Percentiles rank a stretch among this genome's conserved stretches.
These are phyloP conservation scores for Oscheius myriophilus DNA, from an alignment of 2,888 invertebrate species.

Conservation along the genomic window DNA sequence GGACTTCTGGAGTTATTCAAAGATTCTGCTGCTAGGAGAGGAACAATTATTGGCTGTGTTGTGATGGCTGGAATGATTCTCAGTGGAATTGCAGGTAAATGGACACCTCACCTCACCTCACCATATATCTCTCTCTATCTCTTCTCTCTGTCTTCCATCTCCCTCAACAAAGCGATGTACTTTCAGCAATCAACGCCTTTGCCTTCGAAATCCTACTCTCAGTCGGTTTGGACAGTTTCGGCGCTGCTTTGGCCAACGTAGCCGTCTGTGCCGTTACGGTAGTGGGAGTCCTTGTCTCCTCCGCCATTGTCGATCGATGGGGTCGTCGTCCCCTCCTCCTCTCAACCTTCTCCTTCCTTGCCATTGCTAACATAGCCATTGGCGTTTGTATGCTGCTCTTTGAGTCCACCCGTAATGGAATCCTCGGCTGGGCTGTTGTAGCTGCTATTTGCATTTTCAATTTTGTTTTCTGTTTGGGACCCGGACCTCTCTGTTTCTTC, in stretches of 20 bases:
- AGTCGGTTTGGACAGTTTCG: conserved; percentile 28
- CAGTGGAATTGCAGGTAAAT: conserved; percentile 31
- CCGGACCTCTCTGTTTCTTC: conserved; percentile 40
- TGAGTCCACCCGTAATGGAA: conserved; percentile 14
- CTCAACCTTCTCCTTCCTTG: conserved; percentile 28
- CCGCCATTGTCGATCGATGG: conserved; percentile 31
- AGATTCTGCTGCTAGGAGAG: conserved; percentile 28
- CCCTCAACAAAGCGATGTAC: not conserved
- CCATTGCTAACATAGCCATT: conserved; percentile 45
- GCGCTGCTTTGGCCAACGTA: conserved; percentile 36
- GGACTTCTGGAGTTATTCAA: conserved; percentile 13
- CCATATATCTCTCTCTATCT: not conserved
- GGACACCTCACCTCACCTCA: not conserved
- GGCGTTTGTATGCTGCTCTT: conserved; percentile 46
- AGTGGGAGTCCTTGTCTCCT: conserved; percentile 32
- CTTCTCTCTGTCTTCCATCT: not conserved
- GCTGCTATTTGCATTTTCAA: conserved; percentile 37
- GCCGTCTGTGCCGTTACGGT: conserved; percentile 35
- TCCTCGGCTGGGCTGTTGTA: conserved; percentile 34
- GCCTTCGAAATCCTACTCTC: conserved; percentile 37
- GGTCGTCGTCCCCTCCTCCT: conserved; percentile 41
- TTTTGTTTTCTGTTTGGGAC: conserved; percentile 33
- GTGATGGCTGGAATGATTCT: conserved; percentile 38
- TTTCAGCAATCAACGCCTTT: conserved; percentile 39
- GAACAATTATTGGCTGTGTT: conserved; percentile 42